phyloP scores from a whole-genome alignment of 2,113 vertebrate species.

The Arvicanthis niloticus region DNA sequence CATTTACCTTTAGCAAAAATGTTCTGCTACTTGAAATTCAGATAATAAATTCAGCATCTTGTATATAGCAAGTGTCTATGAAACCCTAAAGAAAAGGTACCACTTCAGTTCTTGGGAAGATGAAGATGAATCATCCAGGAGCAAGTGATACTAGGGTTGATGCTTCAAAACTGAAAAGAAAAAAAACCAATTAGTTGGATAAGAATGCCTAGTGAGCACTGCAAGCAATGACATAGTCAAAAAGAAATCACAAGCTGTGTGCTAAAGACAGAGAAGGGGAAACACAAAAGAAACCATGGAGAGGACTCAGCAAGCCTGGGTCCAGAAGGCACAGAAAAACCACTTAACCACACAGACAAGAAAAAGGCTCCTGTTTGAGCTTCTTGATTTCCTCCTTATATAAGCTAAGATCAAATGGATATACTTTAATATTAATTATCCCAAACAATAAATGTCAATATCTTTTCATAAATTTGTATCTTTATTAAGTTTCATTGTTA shows the following conservation, averaged over 20 bases:
- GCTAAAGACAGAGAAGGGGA: neutral
- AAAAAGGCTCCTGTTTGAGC: neutral
- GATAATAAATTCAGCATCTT: neutral
- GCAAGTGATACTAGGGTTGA: neutral
- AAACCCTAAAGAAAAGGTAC: neutral
- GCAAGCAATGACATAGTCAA: neutral
- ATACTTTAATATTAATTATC: neutral
- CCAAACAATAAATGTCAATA: neutral
- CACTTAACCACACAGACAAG: neutral
- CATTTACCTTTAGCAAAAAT: neutral
- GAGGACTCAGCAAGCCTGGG: neutral
- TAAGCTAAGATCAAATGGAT: neutral
- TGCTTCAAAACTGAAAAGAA: neutral
- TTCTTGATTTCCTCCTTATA: neutral
- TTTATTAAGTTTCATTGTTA: neutral
- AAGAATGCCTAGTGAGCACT: neutral
- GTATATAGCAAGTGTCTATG: neutral
- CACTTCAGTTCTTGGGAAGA: neutral
- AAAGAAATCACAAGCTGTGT: neutral
- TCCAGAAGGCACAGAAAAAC: neutral
- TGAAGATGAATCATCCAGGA: neutral
- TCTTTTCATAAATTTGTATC: neutral
- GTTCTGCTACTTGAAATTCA: neutral
- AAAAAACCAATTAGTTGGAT: neutral
- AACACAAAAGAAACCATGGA: neutral